These are phyloP conservation scores for Novumbra hubbsi DNA, from an alignment of 2,797 vertebrate species.

Conservation along the genomic window DNA sequence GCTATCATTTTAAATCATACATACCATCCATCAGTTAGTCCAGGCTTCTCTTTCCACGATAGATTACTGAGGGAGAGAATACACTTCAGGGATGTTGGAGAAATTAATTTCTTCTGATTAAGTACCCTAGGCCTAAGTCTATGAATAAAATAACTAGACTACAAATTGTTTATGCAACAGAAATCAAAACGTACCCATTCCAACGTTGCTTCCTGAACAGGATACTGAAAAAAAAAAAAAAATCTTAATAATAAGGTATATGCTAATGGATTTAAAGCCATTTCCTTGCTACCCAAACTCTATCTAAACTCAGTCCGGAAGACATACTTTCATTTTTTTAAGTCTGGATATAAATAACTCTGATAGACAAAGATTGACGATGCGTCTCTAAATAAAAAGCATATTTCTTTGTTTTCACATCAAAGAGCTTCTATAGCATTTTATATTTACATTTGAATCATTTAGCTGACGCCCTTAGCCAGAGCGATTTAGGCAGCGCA, in stretches of 20 bases:
- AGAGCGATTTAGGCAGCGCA: slow-evolving; percentile 50
- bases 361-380: no score
- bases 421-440: not conserved
- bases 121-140: no score
- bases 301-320: not conserved
- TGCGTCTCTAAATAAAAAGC: no score
- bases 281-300: no score
- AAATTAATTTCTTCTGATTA: no score
- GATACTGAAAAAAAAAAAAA: slow-evolving; percentile 76
- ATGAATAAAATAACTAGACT: not conserved
- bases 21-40: slow-evolving; percentile 55
- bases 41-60: slow-evolving; percentile 85
- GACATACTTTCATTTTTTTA: no score
- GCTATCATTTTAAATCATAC: slow-evolving; percentile 22
- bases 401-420: not conserved
- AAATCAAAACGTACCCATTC: slow-evolving; percentile 78
- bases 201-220: slow-evolving; percentile 81
- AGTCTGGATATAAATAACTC: no score
- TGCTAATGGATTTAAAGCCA: not conserved
- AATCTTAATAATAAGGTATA: slow-evolving; percentile 2
- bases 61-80: slow-evolving; percentile 78
- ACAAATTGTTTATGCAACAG: not conserved
- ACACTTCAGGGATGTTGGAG: slow-evolving; percentile 18
- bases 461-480: no score
- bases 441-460: no score